These are phyloP conservation scores for Priocnemis perturbator DNA, from an alignment of 2,888 invertebrate species.

Conservation along the genomic window DNA sequence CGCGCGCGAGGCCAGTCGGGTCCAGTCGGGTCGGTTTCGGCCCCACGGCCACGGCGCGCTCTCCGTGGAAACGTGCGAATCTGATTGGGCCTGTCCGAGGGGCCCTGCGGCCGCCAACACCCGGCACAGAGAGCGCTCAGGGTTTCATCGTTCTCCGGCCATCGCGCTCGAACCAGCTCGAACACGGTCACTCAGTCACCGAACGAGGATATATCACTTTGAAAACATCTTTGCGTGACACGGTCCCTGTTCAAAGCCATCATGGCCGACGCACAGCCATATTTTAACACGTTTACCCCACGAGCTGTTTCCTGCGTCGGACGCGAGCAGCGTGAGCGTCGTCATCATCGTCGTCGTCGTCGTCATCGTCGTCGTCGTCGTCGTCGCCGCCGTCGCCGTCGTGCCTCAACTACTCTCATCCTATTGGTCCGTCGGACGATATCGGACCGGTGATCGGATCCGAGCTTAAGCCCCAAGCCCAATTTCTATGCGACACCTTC, in stretches of 20 bases:
- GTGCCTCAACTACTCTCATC: too few relatives aligned
- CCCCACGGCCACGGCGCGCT: too few relatives aligned
- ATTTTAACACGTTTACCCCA: slow-evolving; percentile 67
- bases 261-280: slow-evolving; percentile 75
- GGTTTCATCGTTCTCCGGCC: slow-evolving; percentile 72
- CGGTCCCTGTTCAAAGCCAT: slow-evolving; percentile 74
- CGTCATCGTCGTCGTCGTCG: too few relatives aligned
- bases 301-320: slow-evolving; percentile 59
- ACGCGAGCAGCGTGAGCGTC: slow-evolving; percentile 60
- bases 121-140: slow-evolving; percentile 71
- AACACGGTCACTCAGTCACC: slow-evolving; percentile 72
- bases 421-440: too few relatives aligned
- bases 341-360: slow-evolving; percentile 28
- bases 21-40: slow-evolving; percentile 60
- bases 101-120: slow-evolving; percentile 71
- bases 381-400: too few relatives aligned
- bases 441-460: too few relatives aligned
- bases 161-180: slow-evolving; percentile 69
- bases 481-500: too few relatives aligned
- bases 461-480: too few relatives aligned
- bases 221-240: slow-evolving; percentile 74
- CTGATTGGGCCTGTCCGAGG: slow-evolving; percentile 65
- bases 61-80: slow-evolving; percentile 58
- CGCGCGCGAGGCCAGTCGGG: too few relatives aligned
- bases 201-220: slow-evolving; percentile 71